Conservation (phyloP, 2,888 invertebrate species). For the Tyria jacobaeae region DNA sequence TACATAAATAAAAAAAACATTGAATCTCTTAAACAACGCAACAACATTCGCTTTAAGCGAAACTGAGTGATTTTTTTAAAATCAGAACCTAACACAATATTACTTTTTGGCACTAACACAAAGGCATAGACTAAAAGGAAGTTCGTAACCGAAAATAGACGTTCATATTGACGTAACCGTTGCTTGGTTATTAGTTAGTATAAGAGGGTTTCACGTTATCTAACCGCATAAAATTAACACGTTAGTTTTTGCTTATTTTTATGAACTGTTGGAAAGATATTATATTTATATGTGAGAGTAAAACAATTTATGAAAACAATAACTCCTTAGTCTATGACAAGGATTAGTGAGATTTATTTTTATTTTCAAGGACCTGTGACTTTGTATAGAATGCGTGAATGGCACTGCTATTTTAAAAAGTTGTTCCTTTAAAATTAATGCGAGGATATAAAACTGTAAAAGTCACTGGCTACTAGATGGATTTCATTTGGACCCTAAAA, state of each 20-base stretch:
- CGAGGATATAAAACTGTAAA: slow-evolving; percentile 48
- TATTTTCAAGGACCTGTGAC: slow-evolving; percentile 54
- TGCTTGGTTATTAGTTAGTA: not conserved
- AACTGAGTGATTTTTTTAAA: slow-evolving; percentile 60
- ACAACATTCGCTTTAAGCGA: slow-evolving; percentile 75
- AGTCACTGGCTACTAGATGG: slow-evolving; percentile 76
- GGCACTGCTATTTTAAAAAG: slow-evolving; percentile 46
- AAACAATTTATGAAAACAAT: not conserved
- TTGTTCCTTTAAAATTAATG: slow-evolving; percentile 35
- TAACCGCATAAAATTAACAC: not conserved
- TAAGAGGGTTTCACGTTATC: not conserved
- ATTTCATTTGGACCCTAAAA: slow-evolving; percentile 64
- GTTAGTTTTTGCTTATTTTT: not conserved
- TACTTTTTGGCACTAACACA: slow-evolving; percentile 71
- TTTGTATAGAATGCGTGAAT: slow-evolving; percentile 49
- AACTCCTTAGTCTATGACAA: slow-evolving; percentile 53
- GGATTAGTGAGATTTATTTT: slow-evolving; percentile 40
- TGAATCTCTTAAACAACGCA: slow-evolving; percentile 62
- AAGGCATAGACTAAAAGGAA: slow-evolving; percentile 59
- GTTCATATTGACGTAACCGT: not conserved
- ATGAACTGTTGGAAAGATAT: not conserved
- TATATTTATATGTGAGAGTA: not conserved
- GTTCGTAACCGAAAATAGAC: slow-evolving; percentile 15
- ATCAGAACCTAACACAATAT: slow-evolving; percentile 65
- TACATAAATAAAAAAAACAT: slow-evolving; percentile 57